phyloP scores from a whole-genome alignment of 2,113 vertebrate species.

The Formicarius rufipectus region DNA sequence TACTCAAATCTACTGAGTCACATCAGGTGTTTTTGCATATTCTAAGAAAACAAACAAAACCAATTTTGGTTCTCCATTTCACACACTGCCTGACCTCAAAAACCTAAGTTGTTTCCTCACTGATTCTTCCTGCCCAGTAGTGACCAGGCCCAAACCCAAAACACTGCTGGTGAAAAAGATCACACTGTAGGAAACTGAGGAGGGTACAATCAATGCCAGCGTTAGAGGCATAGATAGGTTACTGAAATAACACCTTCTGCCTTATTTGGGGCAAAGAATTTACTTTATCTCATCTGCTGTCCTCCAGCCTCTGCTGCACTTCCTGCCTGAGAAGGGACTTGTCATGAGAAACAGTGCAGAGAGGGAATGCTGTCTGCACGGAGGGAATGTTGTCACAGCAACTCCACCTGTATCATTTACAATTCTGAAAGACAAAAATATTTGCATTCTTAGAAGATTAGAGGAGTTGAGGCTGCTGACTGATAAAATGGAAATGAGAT shows the following conservation, averaged over 20 bases:
- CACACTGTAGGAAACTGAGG: neutral
- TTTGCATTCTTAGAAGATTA: neutral
- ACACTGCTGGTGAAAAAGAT: neutral
- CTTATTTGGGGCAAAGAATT: neutral
- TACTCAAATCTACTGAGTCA: neutral
- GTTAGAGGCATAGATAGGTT: neutral
- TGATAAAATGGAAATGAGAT: neutral
- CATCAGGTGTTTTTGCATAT: neutral
- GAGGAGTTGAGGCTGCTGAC: neutral
- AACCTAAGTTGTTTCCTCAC: fast-evolving
- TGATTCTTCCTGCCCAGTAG: neutral
- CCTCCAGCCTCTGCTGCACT: neutral
- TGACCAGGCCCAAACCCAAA: neutral
- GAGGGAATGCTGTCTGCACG: neutral
- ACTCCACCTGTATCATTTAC: neutral
- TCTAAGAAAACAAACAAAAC: neutral
- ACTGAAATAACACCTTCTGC: neutral
- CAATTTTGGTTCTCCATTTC: neutral
- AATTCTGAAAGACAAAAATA: neutral
- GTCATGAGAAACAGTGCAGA: neutral
- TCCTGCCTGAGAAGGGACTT: neutral
- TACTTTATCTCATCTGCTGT: neutral
- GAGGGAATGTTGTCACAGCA: neutral
- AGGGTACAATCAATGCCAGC: neutral
- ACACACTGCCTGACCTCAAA: neutral